A percentile compares a stretch with the other conserved stretches of the same genome.
Conservation (phyloP, 1,140 invertebrate genomes). For the Lysiphlebus fabarum region DNA sequence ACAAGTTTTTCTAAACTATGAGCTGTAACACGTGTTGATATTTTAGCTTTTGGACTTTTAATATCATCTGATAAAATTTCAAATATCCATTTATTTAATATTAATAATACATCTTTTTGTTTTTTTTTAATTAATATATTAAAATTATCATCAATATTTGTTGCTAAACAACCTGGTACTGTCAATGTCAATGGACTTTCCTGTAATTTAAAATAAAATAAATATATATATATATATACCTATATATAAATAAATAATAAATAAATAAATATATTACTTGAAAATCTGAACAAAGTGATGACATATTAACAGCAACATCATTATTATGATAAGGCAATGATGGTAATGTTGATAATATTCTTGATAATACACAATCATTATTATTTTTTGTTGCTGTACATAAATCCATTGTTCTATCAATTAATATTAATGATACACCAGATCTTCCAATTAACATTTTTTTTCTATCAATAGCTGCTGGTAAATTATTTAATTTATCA, state of each 20-base stretch:
- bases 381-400: slow-evolving; percentile 60
- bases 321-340: slow-evolving; percentile 63
- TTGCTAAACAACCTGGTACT: slow-evolving; percentile 48
- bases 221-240: neutral
- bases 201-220: slow-evolving; percentile 31
- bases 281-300: slow-evolving; percentile 56
- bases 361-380: slow-evolving; percentile 63
- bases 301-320: slow-evolving; percentile 66
- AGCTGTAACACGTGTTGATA: slow-evolving; percentile 54
- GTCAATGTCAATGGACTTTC: slow-evolving; percentile 37
- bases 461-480: slow-evolving; percentile 53
- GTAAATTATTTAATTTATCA: slow-evolving; percentile 60
- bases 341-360: slow-evolving; percentile 61
- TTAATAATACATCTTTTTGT: slow-evolving; percentile 60
- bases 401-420: slow-evolving; percentile 67
- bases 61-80: slow-evolving; percentile 42
- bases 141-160: slow-evolving; percentile 38
- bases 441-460: slow-evolving; percentile 42
- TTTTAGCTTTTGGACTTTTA: slow-evolving; percentile 46
- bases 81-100: slow-evolving; percentile 58
- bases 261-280: slow-evolving; percentile 29
- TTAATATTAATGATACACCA: slow-evolving; percentile 62
- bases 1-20: slow-evolving; percentile 59
- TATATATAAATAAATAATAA: slow-evolving; percentile 40
- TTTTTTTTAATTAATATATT: slow-evolving; percentile 60